Evolutionary conservation across 2,888 invertebrate species (phyloP), one percentile per base, ranked within the genome.

Genomic region (Gymnocheta viridis): DNA sequence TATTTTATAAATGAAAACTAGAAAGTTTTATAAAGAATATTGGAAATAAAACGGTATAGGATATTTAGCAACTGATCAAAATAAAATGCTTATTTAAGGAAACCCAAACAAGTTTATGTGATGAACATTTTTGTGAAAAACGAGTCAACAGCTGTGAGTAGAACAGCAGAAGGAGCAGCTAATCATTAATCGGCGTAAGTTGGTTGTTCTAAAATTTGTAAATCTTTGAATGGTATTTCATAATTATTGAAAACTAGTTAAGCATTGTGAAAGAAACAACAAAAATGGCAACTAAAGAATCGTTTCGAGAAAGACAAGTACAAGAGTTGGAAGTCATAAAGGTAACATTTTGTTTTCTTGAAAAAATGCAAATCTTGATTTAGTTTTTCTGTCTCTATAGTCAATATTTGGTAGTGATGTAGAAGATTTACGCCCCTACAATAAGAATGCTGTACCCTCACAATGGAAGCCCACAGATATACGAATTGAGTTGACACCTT

Each of bases 271-370:
- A 62, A 12, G 10, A 24, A 17, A 22, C 29, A 27, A 41, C n/a
- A 24, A 41, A 64, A 35, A 73, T 72, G 72, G 87, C 89, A 32
- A 82, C 88, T 67, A 91, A 90, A 80, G 96, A 96, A 92, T 94
- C 95, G 14, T 93, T 93, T 88, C 95, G 95, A 90, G 95, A 95
- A 90, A 94, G 97, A 6, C 98, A 98, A 92, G 94, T 95, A 86
- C 96, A 96, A 91, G 98, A 98, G 94, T 93, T 97, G 51, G 95
- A 95, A 92, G 97, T 95, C 69, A 93, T 98, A 91, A 95, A 96
- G 94, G 98, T 97, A 93, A 88, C n/a, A n/a, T n/a, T 7, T 27
- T n/a, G 19, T 29, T 0, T 17, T 14, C 17, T 14, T 29, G 0
- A 4, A 54, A 56, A 56, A 7, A n/a, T n/a, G 5, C 29, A 29